Evolutionary conservation across 1,140 invertebrate genomes (phyloP), one percentile per base, ranked within the genome.

Genomic region (Drosophila burlai): DNA sequence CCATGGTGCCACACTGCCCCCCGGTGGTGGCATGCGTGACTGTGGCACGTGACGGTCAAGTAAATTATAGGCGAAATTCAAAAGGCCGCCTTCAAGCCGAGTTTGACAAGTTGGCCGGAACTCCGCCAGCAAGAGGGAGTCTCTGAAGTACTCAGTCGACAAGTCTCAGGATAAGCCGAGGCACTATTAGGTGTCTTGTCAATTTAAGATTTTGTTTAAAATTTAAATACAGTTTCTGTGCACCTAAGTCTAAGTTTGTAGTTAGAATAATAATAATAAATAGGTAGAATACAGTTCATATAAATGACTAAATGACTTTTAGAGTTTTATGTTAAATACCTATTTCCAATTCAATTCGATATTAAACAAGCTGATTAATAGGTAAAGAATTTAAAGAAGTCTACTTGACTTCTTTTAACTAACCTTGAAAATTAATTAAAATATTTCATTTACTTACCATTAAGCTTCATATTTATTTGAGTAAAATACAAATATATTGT

Each of bases 1-100:
- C 40, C 31, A 24, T 21, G 15, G 31, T 11, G 6, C 42, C 15
- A 38, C 46, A 50, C 15, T 16, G 13, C 18, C 43, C 15, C 36
- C 21, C 34, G 52, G 50, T 15, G 74, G 67, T 52, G 49, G 49
- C 83, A 79, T 83, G 83, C 83, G 84, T 84, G 84, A 78, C 81
- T 77, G 59, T 57, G 69, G 59, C 81, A 89, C 84, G 84, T 89
- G 84, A 76, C 72, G 85, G 64, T 83, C 85, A 84, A 79, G 69
- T 90, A 90, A 89, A 84, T 90, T 89, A 89, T 89, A 78, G 84
- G 65, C 65, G 42, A 87, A 80, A 87, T 63, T 40, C 55, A 38
- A 68, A 85, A 73, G 67, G 64, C 64, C 69, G 50, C 76, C 60
- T 66, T 71, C 57, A 57, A 62, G 62, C 34, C 54, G 34, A 60